Evolutionary conservation across 2,888 invertebrate species (phyloP).

Genomic region (Amphipyra berbera): DNA sequence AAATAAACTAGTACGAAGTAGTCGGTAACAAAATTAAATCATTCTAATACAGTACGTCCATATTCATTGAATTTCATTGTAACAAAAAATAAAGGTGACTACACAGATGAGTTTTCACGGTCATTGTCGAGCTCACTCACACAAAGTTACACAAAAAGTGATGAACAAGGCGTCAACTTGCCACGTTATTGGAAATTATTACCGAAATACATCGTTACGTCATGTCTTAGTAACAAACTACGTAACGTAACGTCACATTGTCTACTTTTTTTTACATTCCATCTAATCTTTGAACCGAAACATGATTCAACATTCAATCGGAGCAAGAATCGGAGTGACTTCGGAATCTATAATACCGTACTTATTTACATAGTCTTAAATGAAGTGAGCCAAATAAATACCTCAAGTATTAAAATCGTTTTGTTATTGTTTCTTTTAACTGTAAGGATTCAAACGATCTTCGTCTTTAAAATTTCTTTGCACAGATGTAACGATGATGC

Average conservation of each 20-base stretch:
- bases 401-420: no score
- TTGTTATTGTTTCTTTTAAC: background rate
- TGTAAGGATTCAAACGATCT: background rate
- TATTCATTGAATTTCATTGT: constrained; percentile 37
- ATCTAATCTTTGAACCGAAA: constrained; percentile 17
- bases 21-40: constrained; percentile 14
- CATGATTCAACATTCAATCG: constrained; percentile 17
- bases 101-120: constrained; percentile 55
- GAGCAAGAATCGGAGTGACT: background rate
- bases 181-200: constrained; percentile 28
- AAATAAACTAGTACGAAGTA: background rate
- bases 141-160: constrained; percentile 10
- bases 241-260: constrained; percentile 39
- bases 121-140: constrained; percentile 37
- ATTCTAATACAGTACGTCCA: constrained; percentile 5
- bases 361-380: background rate
- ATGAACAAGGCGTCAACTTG: constrained; percentile 31
- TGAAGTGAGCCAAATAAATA: no score
- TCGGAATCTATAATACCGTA: background rate
- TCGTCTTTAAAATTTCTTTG: background rate
- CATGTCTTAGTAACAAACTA: constrained; percentile 27
- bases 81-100: constrained; percentile 40
- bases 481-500: constrained; percentile 9
- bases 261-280: constrained; percentile 20
- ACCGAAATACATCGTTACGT: constrained; percentile 54